Evolutionary conservation across 2,797 vertebrate species (phyloP), one percentile per base, ranked within the genome.

Genomic region (Gouania willdenowi): DNA sequence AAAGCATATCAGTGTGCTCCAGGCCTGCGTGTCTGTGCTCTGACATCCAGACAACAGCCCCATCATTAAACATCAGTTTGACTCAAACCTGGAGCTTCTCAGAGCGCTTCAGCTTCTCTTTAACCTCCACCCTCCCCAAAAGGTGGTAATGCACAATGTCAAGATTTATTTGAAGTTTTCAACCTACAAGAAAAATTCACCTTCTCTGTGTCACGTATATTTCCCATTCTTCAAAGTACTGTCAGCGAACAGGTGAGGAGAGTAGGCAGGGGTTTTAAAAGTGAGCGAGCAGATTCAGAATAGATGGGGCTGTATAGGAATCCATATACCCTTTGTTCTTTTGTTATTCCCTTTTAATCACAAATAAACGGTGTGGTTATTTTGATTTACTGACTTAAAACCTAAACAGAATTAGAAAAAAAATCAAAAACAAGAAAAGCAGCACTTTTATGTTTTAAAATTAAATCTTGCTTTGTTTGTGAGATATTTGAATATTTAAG

Each of bases 151-250:
- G 66, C 65, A 52, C 66, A n/a, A n/a, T 46, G 44, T 66, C 66
- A 63, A 60, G 48, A 64, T 55, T 57, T 14, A 63, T 69, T 67
- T 54, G 51, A 68, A 16, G 20, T 57, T 71, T 65, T 58, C 22
- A 10, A 50, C 38, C 54, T 42, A 38, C 10, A 55, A 50, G 14
- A 52, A 52, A 51, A 59, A 61, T 1, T 43, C 13, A 8, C 17
- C 34, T 29, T 5, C 26, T 49, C 27, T 43, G 12, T 43, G 43
- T 36, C 15, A 37, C 16, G 18, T 24, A 37, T 66, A 23, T 44
- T n/a, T n/a, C n/a, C n/a, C n/a, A 19, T 32, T 45, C 54, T 71
- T 81, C 68, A 77, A 75, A 79, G 41, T 44, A 27, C 30, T 62
- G 68, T 71, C 71, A 74, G 39, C 51, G 36, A 52, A 32, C 40